Evolutionary conservation across 2,113 vertebrate species (phyloP), one percentile per base, ranked within the genome.

Genomic region (Callospermophilus lateralis): DNA sequence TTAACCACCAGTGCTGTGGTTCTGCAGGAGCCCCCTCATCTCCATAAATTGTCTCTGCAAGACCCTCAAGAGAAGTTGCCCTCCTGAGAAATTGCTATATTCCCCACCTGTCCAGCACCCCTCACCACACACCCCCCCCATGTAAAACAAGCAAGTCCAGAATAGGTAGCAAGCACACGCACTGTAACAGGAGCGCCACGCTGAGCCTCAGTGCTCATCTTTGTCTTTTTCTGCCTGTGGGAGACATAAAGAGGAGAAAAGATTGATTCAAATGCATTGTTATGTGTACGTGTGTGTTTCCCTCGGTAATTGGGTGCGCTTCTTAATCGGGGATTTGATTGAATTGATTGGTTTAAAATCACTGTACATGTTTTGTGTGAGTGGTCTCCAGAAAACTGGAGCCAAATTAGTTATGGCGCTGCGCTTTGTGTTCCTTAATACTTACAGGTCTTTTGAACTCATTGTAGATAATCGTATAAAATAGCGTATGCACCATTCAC

Each of bases 251-350:
- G 51, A 92, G 88, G 95, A 83, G n/a, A 24, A 22, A 48, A 87
- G 53, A 39, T 4, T 22, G 92, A 90, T 90, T 92, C 65, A 4
- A 13, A 48, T 8, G 73, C 83, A 39, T 78, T 81, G 45, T 58
- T 3, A 0, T 53, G 20, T 88, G 65, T 65, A 0, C 67, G 68
- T 67, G 32, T 39, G 20, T 12, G 39, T 63, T 88, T 28, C 22
- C 39, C 39, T 79, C 19, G 0, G 15, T 68, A 20, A 87, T 48
- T 67, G 58, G 84, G 19, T 55, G 2, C 80, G 93, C 96, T 72
- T 94, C 93, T 80, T 53, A 61, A 96, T 96, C 74, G 84, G 89
- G 86, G 68, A 22, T 91, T 95, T 90, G 89, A 92, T 93, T 90
- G 67, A 30, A 93, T 53, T 79, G 83, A 94, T 78, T 84, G 65